A percentile compares a stretch with the other conserved stretches of the same genome.
These are phyloP conservation scores for Sycobia sp. DNA, from an alignment of 1,140 invertebrate species.

Conservation along the genomic window DNA sequence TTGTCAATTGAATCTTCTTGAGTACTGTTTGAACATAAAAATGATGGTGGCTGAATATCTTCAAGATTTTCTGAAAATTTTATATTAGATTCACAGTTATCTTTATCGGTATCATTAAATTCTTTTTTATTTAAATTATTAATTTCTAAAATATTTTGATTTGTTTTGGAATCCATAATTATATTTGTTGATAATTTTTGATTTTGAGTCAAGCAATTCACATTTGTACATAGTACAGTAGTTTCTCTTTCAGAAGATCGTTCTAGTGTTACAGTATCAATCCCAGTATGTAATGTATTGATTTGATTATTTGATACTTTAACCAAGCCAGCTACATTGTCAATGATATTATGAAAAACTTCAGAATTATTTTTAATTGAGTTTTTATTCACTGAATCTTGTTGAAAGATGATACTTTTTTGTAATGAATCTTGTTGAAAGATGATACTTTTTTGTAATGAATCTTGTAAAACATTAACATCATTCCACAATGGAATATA, in stretches of 20 bases:
- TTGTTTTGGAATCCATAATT: background rate
- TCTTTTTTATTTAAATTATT: too few relatives aligned
- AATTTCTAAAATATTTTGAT: background rate
- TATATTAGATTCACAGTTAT: background rate
- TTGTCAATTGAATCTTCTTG: slow-evolving; percentile 10
- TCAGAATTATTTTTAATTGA: too few relatives aligned
- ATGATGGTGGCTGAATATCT: slow-evolving; percentile 30
- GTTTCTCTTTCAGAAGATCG: too few relatives aligned
- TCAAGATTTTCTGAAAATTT: slow-evolving; percentile 19
- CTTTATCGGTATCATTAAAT: too few relatives aligned
- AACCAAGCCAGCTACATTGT: too few relatives aligned
- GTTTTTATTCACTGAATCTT: background rate
- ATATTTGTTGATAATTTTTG: too few relatives aligned
- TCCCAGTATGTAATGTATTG: background rate
- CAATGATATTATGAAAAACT: too few relatives aligned
- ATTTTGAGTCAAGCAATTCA: too few relatives aligned
- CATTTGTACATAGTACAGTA: too few relatives aligned
- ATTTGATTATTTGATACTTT: background rate
- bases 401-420: background rate
- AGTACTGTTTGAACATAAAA: slow-evolving; percentile 16
- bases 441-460: slow-evolving; percentile 12
- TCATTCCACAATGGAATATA: slow-evolving; percentile 11
- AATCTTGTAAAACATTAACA: slow-evolving; percentile 16
- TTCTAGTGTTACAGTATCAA: background rate
- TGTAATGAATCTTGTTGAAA: background rate